phyloP scores from a whole-genome alignment of 2,797 vertebrate species.

The Sandelia bainsii region DNA sequence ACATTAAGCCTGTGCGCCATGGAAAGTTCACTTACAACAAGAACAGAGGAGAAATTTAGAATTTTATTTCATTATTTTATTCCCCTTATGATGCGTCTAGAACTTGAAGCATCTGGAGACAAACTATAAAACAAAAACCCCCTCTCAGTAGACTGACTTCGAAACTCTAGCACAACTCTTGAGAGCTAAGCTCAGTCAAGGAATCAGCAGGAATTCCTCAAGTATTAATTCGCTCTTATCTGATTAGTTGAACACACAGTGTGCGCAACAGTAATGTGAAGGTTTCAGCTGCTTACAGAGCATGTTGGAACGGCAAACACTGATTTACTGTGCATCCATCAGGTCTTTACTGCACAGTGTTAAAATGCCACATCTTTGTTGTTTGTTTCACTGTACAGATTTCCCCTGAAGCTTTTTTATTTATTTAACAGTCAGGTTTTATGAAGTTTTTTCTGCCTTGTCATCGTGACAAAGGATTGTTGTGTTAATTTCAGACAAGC shows the following conservation, averaged over 20 bases:
- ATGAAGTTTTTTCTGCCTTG: conserved; percentile 16
- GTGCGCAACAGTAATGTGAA: conserved; percentile 19
- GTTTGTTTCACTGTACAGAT: neutral
- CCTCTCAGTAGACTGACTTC: neutral
- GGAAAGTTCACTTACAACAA: no score
- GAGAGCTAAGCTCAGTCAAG: conserved; percentile 28
- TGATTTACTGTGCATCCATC: neutral
- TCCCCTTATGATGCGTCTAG: no score
- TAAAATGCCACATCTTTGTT: neutral
- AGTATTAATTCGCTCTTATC: conserved; percentile 52
- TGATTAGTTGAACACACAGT: conserved; percentile 44
- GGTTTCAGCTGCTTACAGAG: conserved; percentile 10
- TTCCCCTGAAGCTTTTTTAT: neutral
- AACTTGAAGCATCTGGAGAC: neutral
- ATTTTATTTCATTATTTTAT: no score
- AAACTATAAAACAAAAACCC: neutral
- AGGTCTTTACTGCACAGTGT: neutral
- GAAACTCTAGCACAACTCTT: conserved; percentile 13
- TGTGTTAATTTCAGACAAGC: neutral
- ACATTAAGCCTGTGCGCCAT: no score
- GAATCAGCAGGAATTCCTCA: conserved; percentile 51
- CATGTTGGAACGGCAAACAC: neutral
- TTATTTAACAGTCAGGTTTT: neutral
- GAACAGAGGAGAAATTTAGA: no score
- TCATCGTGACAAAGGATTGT: conserved; percentile 35